These are phyloP conservation scores for Trichechus manatus DNA, from an alignment of 2,113 vertebrate species.

Conservation along the genomic window DNA sequence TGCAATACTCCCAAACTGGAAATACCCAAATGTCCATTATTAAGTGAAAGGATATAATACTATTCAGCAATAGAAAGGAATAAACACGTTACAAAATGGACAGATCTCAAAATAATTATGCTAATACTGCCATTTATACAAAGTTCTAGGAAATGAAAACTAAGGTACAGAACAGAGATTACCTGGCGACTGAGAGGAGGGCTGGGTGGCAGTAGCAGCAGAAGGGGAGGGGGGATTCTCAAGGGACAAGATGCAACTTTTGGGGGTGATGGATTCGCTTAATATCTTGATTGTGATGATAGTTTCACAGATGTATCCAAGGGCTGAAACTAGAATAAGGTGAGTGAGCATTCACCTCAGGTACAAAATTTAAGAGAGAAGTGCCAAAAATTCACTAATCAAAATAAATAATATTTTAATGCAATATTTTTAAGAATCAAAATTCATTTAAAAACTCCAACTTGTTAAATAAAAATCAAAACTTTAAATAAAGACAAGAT, in stretches of 20 bases:
- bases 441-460: slow-evolving; percentile 24
- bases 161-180: neutral
- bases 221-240: neutral
- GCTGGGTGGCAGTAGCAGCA: neutral
- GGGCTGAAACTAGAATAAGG: neutral
- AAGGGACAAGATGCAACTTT: neutral
- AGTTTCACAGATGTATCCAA: neutral
- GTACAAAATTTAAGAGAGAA: neutral
- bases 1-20: neutral
- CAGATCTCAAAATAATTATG: too few species aligned
- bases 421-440: neutral
- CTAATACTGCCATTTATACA: too few species aligned
- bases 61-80: neutral
- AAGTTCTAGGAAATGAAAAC: neutral
- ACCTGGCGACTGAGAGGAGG: neutral
- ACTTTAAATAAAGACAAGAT: neutral
- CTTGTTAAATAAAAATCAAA: neutral
- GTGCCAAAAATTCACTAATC: neutral
- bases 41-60: neutral
- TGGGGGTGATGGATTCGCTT: neutral
- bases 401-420: neutral
- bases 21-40: neutral
- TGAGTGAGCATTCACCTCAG: neutral
- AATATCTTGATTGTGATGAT: neutral
- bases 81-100: neutral